These are phyloP conservation scores for Epistrophella euchroma DNA, from an alignment of 2,888 invertebrate genomes.

Conservation along the genomic window DNA sequence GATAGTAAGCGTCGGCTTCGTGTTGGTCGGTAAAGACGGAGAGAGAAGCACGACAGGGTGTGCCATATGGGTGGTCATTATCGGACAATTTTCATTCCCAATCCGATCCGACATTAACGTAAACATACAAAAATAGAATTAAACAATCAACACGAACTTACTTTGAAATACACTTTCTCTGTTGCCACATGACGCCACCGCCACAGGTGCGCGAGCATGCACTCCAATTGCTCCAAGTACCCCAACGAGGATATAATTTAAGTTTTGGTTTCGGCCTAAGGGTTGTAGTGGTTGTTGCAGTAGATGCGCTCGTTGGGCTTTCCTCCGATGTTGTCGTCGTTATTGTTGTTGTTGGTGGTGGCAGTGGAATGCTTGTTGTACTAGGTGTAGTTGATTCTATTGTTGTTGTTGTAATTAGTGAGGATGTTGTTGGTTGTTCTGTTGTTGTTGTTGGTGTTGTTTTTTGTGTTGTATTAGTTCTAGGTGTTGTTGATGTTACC, in stretches of 20 bases:
- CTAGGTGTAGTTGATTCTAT: constrained; percentile 25
- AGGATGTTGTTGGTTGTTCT: constrained; percentile 27
- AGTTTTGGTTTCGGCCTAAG: constrained; percentile 77
- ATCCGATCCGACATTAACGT: neutral
- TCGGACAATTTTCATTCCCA: constrained; percentile 28
- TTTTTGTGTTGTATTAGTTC: constrained; percentile 32
- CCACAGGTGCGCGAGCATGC: constrained; percentile 93
- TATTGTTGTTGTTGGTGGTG: constrained; percentile 26
- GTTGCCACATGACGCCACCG: constrained; percentile 87
- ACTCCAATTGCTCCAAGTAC: constrained; percentile 91
- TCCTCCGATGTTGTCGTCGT: constrained; percentile 15
- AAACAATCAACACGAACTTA: constrained; percentile 65
- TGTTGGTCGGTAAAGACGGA: too few relatives aligned
- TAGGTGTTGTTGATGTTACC: constrained; percentile 41
- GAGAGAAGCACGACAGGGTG: constrained; percentile 32
- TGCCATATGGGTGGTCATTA: constrained; percentile 61
- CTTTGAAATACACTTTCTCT: constrained; percentile 82
- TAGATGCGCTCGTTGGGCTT: constrained; percentile 39
- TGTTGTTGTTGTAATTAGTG: constrained; percentile 30
- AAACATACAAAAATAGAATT: constrained; percentile 32
- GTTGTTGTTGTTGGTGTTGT: constrained; percentile 13
- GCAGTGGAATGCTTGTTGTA: constrained; percentile 38
- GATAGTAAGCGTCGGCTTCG: too few relatives aligned
- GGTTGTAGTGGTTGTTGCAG: constrained; percentile 49
- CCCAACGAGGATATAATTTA: constrained; percentile 87